phyloP scores from a whole-genome alignment of 2,113 vertebrate species.

The Romanogobio albipinnatus region DNA sequence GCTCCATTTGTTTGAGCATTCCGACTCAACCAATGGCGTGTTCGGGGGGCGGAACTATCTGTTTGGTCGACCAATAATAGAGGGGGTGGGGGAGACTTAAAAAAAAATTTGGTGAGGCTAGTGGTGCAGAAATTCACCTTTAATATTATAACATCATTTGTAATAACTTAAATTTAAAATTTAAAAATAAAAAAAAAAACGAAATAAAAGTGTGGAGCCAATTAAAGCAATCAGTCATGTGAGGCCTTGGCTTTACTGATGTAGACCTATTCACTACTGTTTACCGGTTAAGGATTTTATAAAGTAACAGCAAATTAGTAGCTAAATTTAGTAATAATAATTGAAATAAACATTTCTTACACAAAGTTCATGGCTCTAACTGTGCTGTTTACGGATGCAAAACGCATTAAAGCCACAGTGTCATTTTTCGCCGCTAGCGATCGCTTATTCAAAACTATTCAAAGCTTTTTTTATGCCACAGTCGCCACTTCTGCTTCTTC shows the following conservation, averaged over 20 bases:
- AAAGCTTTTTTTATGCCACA: no score
- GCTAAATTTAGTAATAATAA: neutral
- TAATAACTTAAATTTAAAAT: neutral
- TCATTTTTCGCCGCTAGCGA: no score
- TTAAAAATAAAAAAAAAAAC: no score
- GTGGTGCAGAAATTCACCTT: neutral
- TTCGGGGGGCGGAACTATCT: neutral
- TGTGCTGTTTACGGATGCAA: neutral
- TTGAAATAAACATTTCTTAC: neutral
- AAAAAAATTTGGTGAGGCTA: neutral
- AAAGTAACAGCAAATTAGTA: neutral
- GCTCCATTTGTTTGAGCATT: neutral
- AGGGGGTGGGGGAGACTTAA: neutral
- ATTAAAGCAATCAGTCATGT: neutral
- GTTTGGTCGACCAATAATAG: neutral
- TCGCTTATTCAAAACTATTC: no score
- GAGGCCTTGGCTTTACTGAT: neutral
- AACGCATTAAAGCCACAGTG: no score
- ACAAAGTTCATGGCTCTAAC: neutral
- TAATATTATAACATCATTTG: neutral
- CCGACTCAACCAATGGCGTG: neutral
- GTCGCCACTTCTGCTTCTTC: no score
- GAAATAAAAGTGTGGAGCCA: neutral
- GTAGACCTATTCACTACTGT: neutral
- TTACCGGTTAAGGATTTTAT: neutral